Evolutionary conservation across 2,888 invertebrate species (phyloP), one percentile per base, ranked within the genome.

Genomic region (Euzophera pinguis): DNA sequence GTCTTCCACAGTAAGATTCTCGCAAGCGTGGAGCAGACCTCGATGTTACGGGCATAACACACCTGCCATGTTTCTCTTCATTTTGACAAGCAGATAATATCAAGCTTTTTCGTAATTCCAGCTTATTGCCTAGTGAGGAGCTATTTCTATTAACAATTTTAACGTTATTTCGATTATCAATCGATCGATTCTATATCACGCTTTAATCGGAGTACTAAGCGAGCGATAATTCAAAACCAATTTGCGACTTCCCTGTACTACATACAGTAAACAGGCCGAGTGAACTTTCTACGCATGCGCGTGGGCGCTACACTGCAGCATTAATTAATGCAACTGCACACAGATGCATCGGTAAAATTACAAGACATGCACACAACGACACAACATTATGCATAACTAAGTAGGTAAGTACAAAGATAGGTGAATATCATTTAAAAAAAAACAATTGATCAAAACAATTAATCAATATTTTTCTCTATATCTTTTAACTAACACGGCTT

Each of bases 271-370:
- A 61, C 62, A 55, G 60, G 55, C 58, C 57, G 60, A 32, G 32
- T 58, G 71, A 65, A 75, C 80, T 77, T 79, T 77, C 76, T 77
- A 75, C 60, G 65, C 63, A 62, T 52, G 42, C 62, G 83, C 81
- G 84, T 83, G 75, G 83, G 84, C 71, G 79, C 67, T 58, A 63
- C 67, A 65, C 71, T 69, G 68, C 67, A 54, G 67, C 73, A 73
- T 73, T 82, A 80, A 84, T 84, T 83, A 84, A 79, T 75, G 74
- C 78, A 73, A 75, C 69, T 72, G 74, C 71, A 68, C 69, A 69
- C 71, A 67, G 61, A 64, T 60, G 62, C 68, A 69, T 63, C 56
- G 61, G 56, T 54, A 60, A 63, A 67, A 57, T 60, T 63, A 64
- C 63, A 68, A 68, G 71, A 69, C 65, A 71, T 69, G 73, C 72